Percentiles rank a stretch among this genome's conserved stretches.
phyloP scores from a whole-genome alignment of 2,113 vertebrate species.

The Heloderma charlesbogerti region DNA sequence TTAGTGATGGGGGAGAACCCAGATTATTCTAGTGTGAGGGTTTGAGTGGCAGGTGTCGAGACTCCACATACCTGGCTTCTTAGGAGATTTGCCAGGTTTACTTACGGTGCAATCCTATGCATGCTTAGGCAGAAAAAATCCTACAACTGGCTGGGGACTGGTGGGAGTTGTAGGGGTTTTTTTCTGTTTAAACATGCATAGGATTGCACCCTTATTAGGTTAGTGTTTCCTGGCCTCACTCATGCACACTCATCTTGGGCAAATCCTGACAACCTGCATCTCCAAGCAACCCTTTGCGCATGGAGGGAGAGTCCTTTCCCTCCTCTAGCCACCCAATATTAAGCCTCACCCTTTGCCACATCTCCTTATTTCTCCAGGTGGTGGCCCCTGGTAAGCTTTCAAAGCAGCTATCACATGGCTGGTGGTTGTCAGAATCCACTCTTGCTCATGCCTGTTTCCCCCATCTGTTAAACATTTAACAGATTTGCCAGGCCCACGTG shows the following conservation, averaged over 20 bases:
- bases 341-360: neutral
- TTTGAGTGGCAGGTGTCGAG: neutral
- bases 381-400: neutral
- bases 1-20: neutral
- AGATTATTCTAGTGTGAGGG: neutral
- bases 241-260: neutral
- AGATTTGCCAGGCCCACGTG: neutral
- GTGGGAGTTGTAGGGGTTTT: too few species aligned
- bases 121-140: too few species aligned
- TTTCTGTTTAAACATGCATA: too few species aligned
- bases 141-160: too few species aligned
- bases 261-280: neutral
- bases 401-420: neutral
- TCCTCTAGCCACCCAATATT: neutral
- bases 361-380: neutral
- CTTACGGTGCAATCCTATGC: neutral
- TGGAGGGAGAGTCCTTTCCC: neutral
- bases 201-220: neutral
- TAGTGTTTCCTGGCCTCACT: neutral
- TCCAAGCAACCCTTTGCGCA: neutral
- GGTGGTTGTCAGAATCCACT: neutral
- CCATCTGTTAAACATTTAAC: slow-evolving; percentile 10
- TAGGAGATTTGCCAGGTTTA: too few species aligned
- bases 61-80: neutral
- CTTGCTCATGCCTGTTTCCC: neutral